These are phyloP conservation scores for Cebidichthys violaceus DNA, from an alignment of 2,113 vertebrate species.

Conservation along the genomic window DNA sequence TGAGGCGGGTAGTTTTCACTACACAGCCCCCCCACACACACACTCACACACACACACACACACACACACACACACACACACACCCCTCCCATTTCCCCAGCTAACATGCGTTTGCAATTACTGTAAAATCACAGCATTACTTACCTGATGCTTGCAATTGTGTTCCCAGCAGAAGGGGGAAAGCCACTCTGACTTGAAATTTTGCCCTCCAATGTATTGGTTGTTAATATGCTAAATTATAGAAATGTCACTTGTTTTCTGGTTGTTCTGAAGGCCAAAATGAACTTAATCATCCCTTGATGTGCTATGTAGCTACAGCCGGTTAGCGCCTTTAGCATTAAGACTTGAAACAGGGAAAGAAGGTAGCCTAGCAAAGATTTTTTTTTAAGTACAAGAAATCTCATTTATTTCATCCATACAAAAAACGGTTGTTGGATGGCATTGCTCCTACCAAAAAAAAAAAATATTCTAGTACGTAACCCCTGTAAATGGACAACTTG, in stretches of 20 bases:
- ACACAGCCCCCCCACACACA: background rate
- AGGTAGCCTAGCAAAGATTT: background rate
- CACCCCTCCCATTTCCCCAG: slow-evolving; percentile 30
- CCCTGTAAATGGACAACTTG: background rate
- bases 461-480: background rate
- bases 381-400: too few species aligned
- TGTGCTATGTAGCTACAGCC: background rate
- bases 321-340: background rate
- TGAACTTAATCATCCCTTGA: background rate
- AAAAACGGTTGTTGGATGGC: background rate
- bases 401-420: background rate
- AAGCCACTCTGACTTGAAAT: background rate
- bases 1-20: slow-evolving; percentile 56
- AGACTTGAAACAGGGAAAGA: background rate
- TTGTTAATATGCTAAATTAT: background rate
- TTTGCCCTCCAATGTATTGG: background rate
- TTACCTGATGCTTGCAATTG: slow-evolving; percentile 23
- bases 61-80: background rate
- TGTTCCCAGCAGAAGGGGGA: background rate
- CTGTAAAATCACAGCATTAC: slow-evolving; percentile 45
- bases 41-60: background rate
- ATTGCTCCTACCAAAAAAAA: background rate
- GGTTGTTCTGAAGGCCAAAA: background rate
- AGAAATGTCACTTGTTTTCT: background rate
- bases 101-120: slow-evolving; percentile 61